Conservation (phyloP, 1,140 invertebrate genomes). For the Carposina sasakii region DNA sequence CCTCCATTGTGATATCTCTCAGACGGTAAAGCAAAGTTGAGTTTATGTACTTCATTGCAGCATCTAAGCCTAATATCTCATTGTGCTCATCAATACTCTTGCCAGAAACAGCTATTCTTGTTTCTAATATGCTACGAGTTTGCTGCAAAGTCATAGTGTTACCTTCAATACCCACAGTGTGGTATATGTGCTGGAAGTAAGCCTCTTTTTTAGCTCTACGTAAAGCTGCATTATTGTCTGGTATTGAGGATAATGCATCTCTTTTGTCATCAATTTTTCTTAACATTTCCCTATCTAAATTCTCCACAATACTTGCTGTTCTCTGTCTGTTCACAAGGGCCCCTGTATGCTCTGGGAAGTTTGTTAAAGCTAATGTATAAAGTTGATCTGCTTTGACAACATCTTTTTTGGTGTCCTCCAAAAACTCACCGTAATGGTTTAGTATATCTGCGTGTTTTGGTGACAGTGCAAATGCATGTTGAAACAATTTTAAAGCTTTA, state of each 20-base stretch:
- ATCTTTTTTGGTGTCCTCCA: constrained; percentile 90
- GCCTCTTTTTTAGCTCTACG: constrained; percentile 93
- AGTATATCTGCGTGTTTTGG: constrained; percentile 94
- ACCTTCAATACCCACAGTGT: constrained; percentile 97
- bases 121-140: constrained; percentile 94
- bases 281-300: constrained; percentile 87
- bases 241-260: constrained; percentile 84
- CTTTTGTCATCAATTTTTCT: constrained; percentile 90
- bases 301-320: constrained; percentile 91
- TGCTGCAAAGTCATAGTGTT: constrained; percentile 97
- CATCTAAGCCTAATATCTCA: constrained; percentile 94
- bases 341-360: constrained; percentile 86
- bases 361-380: constrained; percentile 86
- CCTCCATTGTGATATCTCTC: constrained; percentile 83
- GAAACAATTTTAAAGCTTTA: constrained; percentile 90
- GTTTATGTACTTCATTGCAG: constrained; percentile 97
- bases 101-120: constrained; percentile 91
- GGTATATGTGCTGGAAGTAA: constrained; percentile 97
- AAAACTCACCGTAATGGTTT: constrained; percentile 94
- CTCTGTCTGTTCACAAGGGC: constrained; percentile 87
- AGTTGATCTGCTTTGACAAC: constrained; percentile 92
- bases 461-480: constrained; percentile 91
- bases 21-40: constrained; percentile 87
- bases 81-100: constrained; percentile 98
- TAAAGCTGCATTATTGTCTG: constrained; percentile 84